phyloP scores from a whole-genome alignment of 2,888 invertebrate genomes.

The Melitaea athalia region DNA sequence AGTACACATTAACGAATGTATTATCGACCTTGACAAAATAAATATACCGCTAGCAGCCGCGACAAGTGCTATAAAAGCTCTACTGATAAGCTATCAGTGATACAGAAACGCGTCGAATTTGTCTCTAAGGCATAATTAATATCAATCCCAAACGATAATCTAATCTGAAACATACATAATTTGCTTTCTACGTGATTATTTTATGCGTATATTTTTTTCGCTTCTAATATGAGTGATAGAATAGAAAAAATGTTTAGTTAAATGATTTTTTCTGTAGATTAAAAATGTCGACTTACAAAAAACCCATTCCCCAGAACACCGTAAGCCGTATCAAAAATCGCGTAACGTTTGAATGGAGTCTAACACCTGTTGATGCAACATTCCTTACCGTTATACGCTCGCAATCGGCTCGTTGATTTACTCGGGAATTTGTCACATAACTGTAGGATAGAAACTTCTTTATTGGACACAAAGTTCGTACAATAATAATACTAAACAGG shows the following conservation, averaged over 20 bases:
- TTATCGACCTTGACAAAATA: conserved; percentile 2
- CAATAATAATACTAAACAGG: no score
- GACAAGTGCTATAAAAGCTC: conserved; percentile 9
- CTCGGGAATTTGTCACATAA: conserved; percentile 3
- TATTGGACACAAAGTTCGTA: no score
- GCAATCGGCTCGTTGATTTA: conserved; percentile 22
- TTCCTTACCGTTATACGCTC: conserved; percentile 35
- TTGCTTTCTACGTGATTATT: no score
- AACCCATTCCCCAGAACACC: neutral
- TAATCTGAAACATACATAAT: neutral
- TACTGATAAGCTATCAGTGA: conserved; percentile 3
- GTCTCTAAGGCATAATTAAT: neutral
- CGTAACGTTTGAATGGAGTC: conserved; percentile 25
- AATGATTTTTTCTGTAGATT: neutral
- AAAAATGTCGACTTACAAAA: neutral
- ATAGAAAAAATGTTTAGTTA: no score
- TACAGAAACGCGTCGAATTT: neutral
- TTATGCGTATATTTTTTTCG: no score
- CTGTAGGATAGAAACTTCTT: no score
- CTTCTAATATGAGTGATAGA: no score
- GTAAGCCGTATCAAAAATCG: conserved; percentile 11
- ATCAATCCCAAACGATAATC: conserved; percentile 5
- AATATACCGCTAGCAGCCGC: neutral
- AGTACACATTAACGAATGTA: neutral
- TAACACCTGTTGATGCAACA: conserved; percentile 35